A percentile compares a stretch with the other conserved stretches of the same genome.
Evolutionary conservation across 2,888 invertebrate genomes (phyloP).

Genomic region (Orthosia gothica): DNA sequence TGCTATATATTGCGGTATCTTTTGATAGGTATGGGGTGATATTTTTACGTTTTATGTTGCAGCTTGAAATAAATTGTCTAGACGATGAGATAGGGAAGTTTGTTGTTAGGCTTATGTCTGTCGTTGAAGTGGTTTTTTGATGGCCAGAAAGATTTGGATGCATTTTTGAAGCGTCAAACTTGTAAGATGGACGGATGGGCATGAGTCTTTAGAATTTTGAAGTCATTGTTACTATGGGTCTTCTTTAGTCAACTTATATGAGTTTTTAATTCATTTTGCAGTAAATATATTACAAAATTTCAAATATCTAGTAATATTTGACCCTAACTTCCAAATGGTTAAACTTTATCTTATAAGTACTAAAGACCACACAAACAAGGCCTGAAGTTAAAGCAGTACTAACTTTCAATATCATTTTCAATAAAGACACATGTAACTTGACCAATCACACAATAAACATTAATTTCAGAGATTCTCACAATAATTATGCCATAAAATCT

Average conservation of each 20-base stretch:
- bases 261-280: too few relatives aligned
- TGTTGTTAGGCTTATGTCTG: conserved; percentile 31
- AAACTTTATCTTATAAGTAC: conserved; percentile 6
- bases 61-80: conserved; percentile 55
- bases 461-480: conserved; percentile 14
- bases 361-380: background rate
- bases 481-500: conserved; percentile 57
- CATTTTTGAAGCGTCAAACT: background rate
- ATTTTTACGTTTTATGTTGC: conserved; percentile 53
- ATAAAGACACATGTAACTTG: conserved; percentile 41
- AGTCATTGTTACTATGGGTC: background rate
- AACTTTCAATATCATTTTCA: conserved; percentile 17
- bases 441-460: conserved; percentile 44
- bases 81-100: conserved; percentile 39
- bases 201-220: background rate
- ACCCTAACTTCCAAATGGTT: background rate
- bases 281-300: background rate
- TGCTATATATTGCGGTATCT: conserved; percentile 52
- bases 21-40: conserved; percentile 45
- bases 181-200: too few relatives aligned
- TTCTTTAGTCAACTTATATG: background rate
- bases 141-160: background rate
- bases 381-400: background rate
- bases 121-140: conserved; percentile 15
- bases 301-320: background rate